Base-by-base conservation (phyloP, 1,140 invertebrate species). In the Drosophila virilis region DNA sequence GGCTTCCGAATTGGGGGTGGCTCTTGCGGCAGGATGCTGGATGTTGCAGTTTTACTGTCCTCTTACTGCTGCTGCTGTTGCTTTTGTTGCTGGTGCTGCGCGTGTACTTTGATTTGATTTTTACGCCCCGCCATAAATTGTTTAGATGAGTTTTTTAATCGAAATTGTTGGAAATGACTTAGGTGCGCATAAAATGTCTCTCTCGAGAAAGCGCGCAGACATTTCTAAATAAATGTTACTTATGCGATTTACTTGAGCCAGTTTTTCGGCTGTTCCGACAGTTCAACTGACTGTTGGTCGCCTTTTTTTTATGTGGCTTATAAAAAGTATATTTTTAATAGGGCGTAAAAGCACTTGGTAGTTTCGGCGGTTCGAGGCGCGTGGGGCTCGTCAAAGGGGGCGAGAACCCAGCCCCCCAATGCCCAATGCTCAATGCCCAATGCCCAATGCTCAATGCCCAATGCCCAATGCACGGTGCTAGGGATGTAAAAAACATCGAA, bases 131-230 rank as follows among this genome's bases (percentile, higher is more conserved):
- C 74, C 85, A 91, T 91, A 91, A 91, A 91, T 91, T 91, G 90
- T 91, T 91, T 91, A 91, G 90, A 91, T 91, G 90, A 91, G 90
- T 91, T 91, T 91, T 91, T 91, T 91, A 91, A 91, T 91, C 90
- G 90, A 91, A 91, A 91, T 90, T 91, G 86, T 90, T 91, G 78
- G 85, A 80, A 91, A 91, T 91, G 90, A 83, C 86, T 91, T 90
- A 90, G 89, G 89, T 91, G 79, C 73, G 89, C 83, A 88, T 89
- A 89, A 89, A 89, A 89, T 89, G 84, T 89, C 84, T 89, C 83
- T 83, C 76, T 74, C 80, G 69, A 70, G 74, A 61, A 61, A 70
- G 66, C 54, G 50, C 59, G 43, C 57, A 51, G 50, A 61, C 57
- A 54, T 55, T 74, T 61, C 43, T 42, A 60, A 88, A 88, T 89